Evolutionary conservation across 1,140 invertebrate species (phyloP), one percentile per base, ranked within the genome.

Genomic region (Potamilus streckersoni): DNA sequence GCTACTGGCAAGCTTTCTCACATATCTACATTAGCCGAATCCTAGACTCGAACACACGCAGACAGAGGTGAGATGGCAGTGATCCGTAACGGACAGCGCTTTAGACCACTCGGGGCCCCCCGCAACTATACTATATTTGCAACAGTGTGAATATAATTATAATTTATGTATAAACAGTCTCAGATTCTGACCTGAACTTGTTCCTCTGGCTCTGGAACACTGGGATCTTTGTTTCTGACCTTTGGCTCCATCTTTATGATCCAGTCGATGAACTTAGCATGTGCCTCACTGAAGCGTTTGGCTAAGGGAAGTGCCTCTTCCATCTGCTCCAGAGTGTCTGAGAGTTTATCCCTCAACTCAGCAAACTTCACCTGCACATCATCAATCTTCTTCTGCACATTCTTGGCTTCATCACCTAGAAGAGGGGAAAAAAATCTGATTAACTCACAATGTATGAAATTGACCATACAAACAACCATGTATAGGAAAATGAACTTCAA

Each of bases 321-420:
- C 38, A 96, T 95, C 76, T 95, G 93, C 85, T 95, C 94, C 27
- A 98, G 90, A 17, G 96, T 91, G 85, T 98, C 96, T 6, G 95
- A 93, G 17, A 96, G 95, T 55, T 94, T 93, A 38, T 93, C 93
- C 1, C 94, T 95, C 0, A 98, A 91, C 82, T 97, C 96, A 73
- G 95, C 95, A 89, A 97, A 99, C 49, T 96, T 92, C 57, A 96
- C 96, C 89, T 98, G 98, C 0, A 98, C 91, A 85, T 96, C 95
- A 65, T 83, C 81, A 62, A 86, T 85, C 74, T 86, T 87, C 66
- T 82, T 78, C 74, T 86, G 82, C 0, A 88, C 79, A 73, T 79
- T 74, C 56, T 82, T 81, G 13, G 82, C 83, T 78, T 88, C 86
- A 72, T 84, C 84, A 38, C 81, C 86, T 87, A 23, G 15, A 66